A percentile compares a stretch with the other conserved stretches of the same genome.
phyloP scores from a whole-genome alignment of 2,888 invertebrate genomes.

The Mylabris sibirica region DNA sequence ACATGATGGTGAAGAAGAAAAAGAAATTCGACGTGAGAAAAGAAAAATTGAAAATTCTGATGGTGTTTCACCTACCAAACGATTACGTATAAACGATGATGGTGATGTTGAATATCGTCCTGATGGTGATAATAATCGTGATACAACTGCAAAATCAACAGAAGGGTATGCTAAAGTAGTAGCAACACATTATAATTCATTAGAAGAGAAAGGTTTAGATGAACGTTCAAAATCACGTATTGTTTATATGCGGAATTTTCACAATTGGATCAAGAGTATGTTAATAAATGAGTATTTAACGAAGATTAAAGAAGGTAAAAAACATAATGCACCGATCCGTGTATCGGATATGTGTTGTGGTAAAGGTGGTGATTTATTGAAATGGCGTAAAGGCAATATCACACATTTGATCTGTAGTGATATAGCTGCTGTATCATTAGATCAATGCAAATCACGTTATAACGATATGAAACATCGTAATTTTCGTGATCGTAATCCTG shows the following conservation, averaged over 20 bases:
- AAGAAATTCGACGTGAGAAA: conserved; percentile 10
- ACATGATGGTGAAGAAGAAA: conserved; percentile 20
- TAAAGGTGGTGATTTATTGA: conserved; percentile 97
- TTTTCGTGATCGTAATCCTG: conserved; percentile 45
- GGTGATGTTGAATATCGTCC: conserved; percentile 16
- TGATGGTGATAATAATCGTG: background rate
- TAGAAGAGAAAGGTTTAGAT: conserved; percentile 82
- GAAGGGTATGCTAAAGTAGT: conserved; percentile 70
- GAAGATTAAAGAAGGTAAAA: conserved; percentile 70
- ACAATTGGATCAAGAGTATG: conserved; percentile 99
- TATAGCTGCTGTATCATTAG: conserved; percentile 90
- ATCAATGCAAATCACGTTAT: conserved; percentile 88
- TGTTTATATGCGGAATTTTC: conserved; percentile 93
- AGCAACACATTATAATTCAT: conserved; percentile 91
- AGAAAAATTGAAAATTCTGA: conserved; percentile 1
- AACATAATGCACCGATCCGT: conserved; percentile 71
- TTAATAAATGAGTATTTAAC: conserved; percentile 84
- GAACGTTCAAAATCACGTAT: conserved; percentile 89
- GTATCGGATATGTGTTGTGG: conserved; percentile 97
- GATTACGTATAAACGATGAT: conserved; percentile 27
- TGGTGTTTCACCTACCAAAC: conserved; percentile 13
- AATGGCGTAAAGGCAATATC: conserved; percentile 88
- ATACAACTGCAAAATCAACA: conserved; percentile 20
- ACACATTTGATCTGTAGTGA: conserved; percentile 88
- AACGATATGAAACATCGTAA: conserved; percentile 67